Percentiles rank a stretch among this genome's conserved stretches.
Evolutionary conservation across 1,140 invertebrate genomes (phyloP).

Genomic region (Nasonia giraulti): DNA sequence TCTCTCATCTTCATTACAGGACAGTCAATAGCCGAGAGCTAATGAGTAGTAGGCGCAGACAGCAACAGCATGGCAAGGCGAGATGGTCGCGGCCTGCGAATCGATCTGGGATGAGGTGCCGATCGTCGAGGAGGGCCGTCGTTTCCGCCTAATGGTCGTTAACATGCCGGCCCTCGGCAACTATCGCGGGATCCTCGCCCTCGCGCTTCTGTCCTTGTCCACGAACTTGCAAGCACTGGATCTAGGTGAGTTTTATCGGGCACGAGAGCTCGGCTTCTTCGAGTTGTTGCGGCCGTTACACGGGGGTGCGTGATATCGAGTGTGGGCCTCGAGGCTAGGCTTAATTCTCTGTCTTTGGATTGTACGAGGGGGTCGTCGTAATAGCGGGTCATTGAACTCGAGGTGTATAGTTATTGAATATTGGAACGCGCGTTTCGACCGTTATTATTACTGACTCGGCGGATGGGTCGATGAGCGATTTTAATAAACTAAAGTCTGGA

Average conservation of each 20-base stretch:
- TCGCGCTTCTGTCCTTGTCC: conserved; percentile 63
- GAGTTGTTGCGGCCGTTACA: background rate
- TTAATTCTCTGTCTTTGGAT: background rate
- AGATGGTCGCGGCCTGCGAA: conserved; percentile 39
- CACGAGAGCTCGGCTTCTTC: background rate
- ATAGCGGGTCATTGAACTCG: background rate
- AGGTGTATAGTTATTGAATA: background rate
- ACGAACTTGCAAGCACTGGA: conserved; percentile 57
- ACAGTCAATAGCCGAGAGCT: background rate
- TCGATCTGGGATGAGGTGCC: conserved; percentile 66
- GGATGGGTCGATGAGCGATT: no score
- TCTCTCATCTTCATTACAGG: conserved; percentile 10
- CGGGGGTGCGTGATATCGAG: no score
- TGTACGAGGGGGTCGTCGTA: background rate
- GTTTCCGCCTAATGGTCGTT: conserved; percentile 61
- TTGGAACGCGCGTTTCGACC: no score
- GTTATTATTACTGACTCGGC: no score
- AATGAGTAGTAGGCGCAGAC: background rate
- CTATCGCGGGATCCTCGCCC: conserved; percentile 62
- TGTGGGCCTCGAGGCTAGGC: no score
- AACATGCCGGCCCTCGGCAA: conserved; percentile 67
- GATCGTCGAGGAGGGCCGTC: conserved; percentile 60
- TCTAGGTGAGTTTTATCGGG: conserved; percentile 62
- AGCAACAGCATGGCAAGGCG: background rate
- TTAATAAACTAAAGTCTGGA: no score